Evolutionary conservation across 2,113 vertebrate genomes (phyloP).

Genomic region (Chionomys nivalis): DNA sequence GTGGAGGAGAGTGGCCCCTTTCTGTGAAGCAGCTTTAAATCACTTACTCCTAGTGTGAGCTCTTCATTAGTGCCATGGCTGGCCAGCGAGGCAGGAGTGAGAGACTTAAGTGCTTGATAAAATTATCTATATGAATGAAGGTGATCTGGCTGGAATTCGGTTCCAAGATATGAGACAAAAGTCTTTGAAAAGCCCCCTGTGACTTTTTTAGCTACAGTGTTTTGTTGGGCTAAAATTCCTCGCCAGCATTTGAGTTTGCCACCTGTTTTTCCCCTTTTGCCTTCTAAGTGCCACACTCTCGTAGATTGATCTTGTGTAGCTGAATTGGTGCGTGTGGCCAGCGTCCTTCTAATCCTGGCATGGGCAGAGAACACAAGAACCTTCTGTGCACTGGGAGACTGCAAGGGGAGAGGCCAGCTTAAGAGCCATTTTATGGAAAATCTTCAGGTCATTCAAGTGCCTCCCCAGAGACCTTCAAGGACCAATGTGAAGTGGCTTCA

Average conservation of each 20-base stretch:
- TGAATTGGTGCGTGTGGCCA: neutral
- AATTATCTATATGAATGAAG: constrained; percentile 18
- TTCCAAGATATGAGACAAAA: neutral
- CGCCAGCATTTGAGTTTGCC: neutral
- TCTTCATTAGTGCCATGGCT: neutral
- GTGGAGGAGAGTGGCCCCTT: neutral
- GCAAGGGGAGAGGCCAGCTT: neutral
- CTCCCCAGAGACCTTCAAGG: neutral
- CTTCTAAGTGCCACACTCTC: neutral
- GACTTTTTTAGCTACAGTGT: neutral
- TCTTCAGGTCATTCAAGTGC: neutral
- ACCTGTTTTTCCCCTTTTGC: neutral
- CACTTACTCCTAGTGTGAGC: neutral
- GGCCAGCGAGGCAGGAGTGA: neutral
- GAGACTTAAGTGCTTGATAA: neutral
- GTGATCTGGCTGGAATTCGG: neutral
- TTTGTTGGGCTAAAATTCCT: neutral
- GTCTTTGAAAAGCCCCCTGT: constrained; percentile 5
- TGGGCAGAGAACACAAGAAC: neutral
- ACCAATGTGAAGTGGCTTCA: neutral
- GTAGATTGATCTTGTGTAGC: neutral
- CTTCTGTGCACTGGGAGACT: constrained; percentile 20
- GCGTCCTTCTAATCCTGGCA: neutral
- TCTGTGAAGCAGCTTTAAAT: neutral
- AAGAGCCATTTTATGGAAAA: neutral